Evolutionary conservation across 2,797 vertebrate species (phyloP).

Genomic region (Sebastes cheni): DNA sequence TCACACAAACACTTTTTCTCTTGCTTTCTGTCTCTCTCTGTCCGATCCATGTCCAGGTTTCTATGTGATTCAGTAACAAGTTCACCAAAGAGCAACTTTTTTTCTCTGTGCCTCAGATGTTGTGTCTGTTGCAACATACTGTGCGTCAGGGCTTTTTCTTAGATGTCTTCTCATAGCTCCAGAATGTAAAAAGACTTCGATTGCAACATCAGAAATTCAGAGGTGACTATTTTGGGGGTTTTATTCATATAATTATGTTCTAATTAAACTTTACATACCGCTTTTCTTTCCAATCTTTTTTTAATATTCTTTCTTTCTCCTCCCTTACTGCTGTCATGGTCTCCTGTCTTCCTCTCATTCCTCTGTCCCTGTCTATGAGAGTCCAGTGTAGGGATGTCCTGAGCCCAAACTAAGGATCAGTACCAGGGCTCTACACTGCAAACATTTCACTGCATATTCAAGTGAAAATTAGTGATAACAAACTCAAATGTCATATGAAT

Average conservation of each 20-base stretch:
- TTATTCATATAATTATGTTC: not conserved
- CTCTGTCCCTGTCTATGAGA: not conserved
- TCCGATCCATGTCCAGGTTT: not conserved
- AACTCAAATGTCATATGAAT: not conserved
- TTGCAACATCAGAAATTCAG: not conserved
- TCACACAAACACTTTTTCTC: not conserved
- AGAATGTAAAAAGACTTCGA: not conserved
- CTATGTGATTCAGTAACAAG: not conserved
- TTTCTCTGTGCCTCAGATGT: constrained; percentile 4
- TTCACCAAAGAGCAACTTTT: not conserved
- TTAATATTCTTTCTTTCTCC: not conserved
- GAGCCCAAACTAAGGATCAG: not conserved
- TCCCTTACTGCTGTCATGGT: not conserved
- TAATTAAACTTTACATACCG: not conserved
- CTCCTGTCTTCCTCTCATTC: not conserved
- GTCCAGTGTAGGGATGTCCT: not conserved
- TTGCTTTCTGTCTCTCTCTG: not conserved
- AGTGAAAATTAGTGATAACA: not conserved
- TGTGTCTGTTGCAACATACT: constrained; percentile 17
- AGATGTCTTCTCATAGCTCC: not conserved
- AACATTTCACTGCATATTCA: not conserved
- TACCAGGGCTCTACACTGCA: not conserved
- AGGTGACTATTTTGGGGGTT: not conserved
- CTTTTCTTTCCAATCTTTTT: not conserved
- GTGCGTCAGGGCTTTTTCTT: constrained; percentile 13